Percentiles rank a stretch among this genome's conserved stretches.
Conservation (phyloP, 2,113 vertebrate species). For the Rhea pennata region DNA sequence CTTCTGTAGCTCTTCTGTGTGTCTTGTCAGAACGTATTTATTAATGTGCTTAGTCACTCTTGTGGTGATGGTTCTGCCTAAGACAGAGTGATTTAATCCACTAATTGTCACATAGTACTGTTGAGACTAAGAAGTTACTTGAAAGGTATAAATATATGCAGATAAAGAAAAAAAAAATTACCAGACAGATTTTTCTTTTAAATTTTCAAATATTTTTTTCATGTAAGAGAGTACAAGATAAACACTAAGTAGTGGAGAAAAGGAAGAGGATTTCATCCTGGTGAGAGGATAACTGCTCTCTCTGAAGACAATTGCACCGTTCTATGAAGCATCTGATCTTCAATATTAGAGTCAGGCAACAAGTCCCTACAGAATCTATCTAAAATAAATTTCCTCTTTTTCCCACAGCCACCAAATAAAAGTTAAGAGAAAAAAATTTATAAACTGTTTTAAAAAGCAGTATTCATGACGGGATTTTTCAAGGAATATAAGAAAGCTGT, state of each 20-base stretch:
- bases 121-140: not conserved
- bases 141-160: not conserved
- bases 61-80: not conserved
- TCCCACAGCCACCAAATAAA: fast-evolving
- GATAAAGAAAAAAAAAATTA: not conserved
- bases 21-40: not conserved
- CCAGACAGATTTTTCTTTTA: not conserved
- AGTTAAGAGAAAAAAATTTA: not conserved
- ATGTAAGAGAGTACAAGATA: not conserved
- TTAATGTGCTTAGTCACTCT: constrained; percentile 8
- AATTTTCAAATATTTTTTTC: not conserved
- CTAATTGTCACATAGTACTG: constrained; percentile 3
- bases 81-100: constrained; percentile 10
- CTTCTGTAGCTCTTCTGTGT: not conserved
- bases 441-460: not conserved
- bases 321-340: not conserved
- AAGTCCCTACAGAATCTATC: not conserved
- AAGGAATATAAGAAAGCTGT: not conserved
- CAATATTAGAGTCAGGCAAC: not conserved
- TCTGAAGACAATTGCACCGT: not conserved
- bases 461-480: not conserved
- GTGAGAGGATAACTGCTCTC: not conserved
- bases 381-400: not conserved
- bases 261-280: not conserved
- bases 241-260: not conserved